phyloP scores from a whole-genome alignment of 2,797 vertebrate genomes.

The Tokudaia tokunoshimensis region DNA sequence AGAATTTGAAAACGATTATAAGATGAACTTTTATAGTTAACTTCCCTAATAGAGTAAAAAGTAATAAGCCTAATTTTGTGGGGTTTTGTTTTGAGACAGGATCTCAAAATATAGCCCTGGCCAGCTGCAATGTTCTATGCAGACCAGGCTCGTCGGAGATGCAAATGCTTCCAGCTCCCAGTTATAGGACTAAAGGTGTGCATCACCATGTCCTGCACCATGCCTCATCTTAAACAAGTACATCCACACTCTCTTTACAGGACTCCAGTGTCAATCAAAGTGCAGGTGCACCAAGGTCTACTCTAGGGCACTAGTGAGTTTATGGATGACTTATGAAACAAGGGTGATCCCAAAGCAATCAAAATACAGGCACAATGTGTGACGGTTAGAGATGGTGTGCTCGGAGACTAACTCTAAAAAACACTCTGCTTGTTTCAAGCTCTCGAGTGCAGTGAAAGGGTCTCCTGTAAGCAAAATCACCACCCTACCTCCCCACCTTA shows the following conservation, averaged over 20 bases:
- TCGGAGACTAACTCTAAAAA: not conserved
- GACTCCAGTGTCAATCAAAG: not conserved
- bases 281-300: not conserved
- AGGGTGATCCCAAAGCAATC: not conserved
- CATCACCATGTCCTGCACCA: too few species aligned
- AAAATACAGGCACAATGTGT: not conserved
- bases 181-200: not conserved
- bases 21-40: not conserved
- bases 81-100: not conserved
- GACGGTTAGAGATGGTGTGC: not conserved
- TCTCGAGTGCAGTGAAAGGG: not conserved
- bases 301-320: not conserved
- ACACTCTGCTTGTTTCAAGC: not conserved
- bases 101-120: not conserved
- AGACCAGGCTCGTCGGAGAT: not conserved
- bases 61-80: not conserved
- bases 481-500: not conserved
- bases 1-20: slow-evolving; percentile 24
- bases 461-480: not conserved
- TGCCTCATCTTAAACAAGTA: not conserved
- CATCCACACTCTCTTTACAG: not conserved
- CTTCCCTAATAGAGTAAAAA: slow-evolving; percentile 14
- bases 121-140: not conserved
- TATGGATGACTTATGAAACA: too few species aligned
- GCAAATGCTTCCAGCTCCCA: not conserved